Base-by-base conservation (phyloP, 1,140 invertebrate genomes). In the Lethrus apterus region DNA sequence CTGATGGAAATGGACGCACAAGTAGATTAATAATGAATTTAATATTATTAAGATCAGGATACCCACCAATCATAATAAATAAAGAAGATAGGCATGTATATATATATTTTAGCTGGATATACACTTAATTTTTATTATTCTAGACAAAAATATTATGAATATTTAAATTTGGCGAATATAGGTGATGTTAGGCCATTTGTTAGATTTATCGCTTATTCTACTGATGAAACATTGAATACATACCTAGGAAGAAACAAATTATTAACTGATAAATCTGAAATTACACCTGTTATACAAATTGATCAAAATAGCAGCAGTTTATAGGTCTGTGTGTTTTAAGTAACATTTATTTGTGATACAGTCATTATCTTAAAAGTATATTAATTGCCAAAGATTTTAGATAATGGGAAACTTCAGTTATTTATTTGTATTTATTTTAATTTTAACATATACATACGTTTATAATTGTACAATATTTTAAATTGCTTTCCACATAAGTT, bases 1-100 rank as follows among this genome's bases (percentile, higher is more conserved):
- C 80, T 0, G 89, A 93, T 67, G 93, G 93, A 19, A 98, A 98
- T 66, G 95, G 94, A 0, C 75, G 95, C 57, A 98, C 94, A 0
- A 92, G 92, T 2, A 71, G 94, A 26, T 72, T 98, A 5, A 70
- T 98, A 0, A 98, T 98, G 93, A 98, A 98, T 66, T 77, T 94
- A 48, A 84, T 98, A 48, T 72, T 98, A n/a, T 95, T 98, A 88
- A 86, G 91, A 67, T 87, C 89, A n/a, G 94, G 93, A 1, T 98
- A 89, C 71, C 94, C 94, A 2, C 93, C 94, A 0, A 90, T 96
- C 3, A 95, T 96, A 36, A 89, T 98, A 42, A 78, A 86, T 41
- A 94, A 96, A 56, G 86, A 94, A 60, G 88, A 97, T 57, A 74
- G 90, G 54, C 64, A 51, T 34, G 30, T 19, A 11, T 13, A 21